Conservation (phyloP, 2,888 invertebrate genomes). For the Caenorhabditis doughertyi region DNA sequence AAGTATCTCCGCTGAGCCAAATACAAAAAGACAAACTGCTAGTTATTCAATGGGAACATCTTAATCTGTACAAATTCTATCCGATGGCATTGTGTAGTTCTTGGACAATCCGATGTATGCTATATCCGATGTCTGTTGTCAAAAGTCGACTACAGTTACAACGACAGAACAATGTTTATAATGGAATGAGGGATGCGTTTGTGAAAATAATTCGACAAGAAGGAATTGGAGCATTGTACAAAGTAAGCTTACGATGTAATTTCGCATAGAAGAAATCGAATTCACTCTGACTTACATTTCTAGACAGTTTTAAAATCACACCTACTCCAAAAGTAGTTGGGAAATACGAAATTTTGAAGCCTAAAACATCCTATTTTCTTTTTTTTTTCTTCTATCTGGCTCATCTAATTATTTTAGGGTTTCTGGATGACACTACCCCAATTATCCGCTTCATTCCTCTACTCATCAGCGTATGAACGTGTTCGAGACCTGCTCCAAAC, state of each 20-base stretch:
- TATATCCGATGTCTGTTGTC: conserved; percentile 80
- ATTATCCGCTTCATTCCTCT: conserved; percentile 80
- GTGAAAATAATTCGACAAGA: conserved; percentile 77
- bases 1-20: conserved; percentile 33
- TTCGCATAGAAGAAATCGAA: not conserved
- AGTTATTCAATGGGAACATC: conserved; percentile 81
- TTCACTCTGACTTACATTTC: too few relatives aligned
- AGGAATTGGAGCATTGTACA: conserved; percentile 79
- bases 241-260: conserved; percentile 67
- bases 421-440: conserved; percentile 83
- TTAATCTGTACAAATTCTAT: conserved; percentile 79
- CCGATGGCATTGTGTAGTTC: conserved; percentile 75
- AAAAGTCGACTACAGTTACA: conserved; percentile 79
- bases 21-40: conserved; percentile 70
- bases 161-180: conserved; percentile 80
- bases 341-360: too few relatives aligned
- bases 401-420: conserved; percentile 69
- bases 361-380: not conserved
- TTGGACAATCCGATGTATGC: conserved; percentile 74
- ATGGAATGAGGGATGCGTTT: conserved; percentile 79
- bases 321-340: too few relatives aligned
- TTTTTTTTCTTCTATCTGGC: not conserved
- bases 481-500: conserved; percentile 76
- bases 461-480: conserved; percentile 80
- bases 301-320: too few relatives aligned